phyloP scores from a whole-genome alignment of 2,888 invertebrate genomes.

The Magallana nippona region DNA sequence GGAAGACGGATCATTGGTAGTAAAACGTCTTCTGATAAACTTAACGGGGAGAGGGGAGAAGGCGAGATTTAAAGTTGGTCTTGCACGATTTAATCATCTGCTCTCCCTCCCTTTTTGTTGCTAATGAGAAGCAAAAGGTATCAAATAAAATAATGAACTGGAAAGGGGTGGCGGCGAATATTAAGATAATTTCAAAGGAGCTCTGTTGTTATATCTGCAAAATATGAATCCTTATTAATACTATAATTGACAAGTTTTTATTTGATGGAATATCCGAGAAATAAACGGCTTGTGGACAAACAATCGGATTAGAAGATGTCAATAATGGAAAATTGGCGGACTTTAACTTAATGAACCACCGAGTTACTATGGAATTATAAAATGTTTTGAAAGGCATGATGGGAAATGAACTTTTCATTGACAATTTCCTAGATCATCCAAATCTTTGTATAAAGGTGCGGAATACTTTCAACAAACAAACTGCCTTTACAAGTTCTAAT shows the following conservation, averaged over 20 bases:
- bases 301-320: background rate
- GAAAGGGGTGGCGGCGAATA: background rate
- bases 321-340: background rate
- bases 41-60: background rate
- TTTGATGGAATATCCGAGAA: background rate
- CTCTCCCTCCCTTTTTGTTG: constrained; percentile 15
- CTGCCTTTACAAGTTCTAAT: constrained; percentile 5
- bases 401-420: too few species aligned
- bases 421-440: too few species aligned
- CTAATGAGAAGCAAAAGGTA: constrained; percentile 25
- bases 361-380: background rate
- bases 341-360: background rate
- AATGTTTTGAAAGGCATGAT: too few species aligned
- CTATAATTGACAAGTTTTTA: background rate
- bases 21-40: background rate
- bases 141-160: background rate
- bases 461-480: constrained; percentile 9
- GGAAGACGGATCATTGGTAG: background rate
- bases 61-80: constrained; percentile 9
- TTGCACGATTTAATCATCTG: constrained; percentile 29
- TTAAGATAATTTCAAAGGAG: background rate
- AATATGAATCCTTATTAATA: background rate
- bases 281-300: constrained; percentile 18
- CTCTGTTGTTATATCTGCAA: background rate
- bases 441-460: too few species aligned